These are phyloP conservation scores for Vipera ursinii DNA, from an alignment of 2,797 vertebrate genomes.

Conservation along the genomic window DNA sequence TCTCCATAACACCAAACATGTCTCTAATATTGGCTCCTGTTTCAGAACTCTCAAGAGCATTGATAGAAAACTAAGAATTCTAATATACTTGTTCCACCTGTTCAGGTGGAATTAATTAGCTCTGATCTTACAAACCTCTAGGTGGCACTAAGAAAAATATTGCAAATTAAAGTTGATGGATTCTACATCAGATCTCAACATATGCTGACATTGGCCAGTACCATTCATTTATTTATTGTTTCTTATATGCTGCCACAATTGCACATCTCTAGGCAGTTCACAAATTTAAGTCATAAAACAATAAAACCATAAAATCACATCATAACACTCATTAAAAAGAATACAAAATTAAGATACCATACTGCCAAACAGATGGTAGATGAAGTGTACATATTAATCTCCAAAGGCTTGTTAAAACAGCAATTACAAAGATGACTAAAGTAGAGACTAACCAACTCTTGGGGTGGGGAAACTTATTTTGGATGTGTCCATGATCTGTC, in stretches of 20 bases:
- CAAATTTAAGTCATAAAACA: not conserved
- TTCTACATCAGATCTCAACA: not conserved
- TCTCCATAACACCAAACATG: not conserved
- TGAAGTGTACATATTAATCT: not conserved
- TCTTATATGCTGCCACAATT: not conserved
- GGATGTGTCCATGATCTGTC: not conserved
- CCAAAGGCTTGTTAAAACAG: not conserved
- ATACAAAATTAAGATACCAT: not conserved
- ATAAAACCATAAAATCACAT: not conserved
- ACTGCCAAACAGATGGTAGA: not conserved
- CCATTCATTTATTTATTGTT: not conserved
- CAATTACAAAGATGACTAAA: not conserved
- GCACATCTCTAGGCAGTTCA: not conserved
- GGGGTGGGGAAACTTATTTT: not conserved
- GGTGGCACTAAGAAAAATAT: not conserved
- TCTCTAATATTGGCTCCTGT: not conserved
- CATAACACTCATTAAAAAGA: not conserved
- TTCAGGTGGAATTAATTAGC: not conserved
- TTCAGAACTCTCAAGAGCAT: not conserved
- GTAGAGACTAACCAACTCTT: not conserved
- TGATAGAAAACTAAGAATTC: not conserved
- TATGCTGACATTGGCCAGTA: not conserved
- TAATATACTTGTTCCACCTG: not conserved
- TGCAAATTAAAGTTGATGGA: not conserved
- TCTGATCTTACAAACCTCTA: not conserved